phyloP scores from a whole-genome alignment of 1,140 invertebrate genomes.

The Dufourea novaeangliae region DNA sequence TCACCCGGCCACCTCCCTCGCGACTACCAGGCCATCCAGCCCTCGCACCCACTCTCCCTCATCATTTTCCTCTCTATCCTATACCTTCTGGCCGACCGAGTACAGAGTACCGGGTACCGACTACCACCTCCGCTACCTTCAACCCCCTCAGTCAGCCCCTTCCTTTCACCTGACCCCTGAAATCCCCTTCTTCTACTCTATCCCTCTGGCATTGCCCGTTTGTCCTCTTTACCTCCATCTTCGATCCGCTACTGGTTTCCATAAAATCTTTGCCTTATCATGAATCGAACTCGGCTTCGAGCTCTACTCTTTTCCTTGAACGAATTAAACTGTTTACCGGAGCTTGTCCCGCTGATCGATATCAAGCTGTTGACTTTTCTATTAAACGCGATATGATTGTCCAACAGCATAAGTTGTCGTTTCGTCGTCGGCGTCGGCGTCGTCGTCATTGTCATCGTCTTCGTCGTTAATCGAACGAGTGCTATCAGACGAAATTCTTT shows the following conservation, averaged over 20 bases:
- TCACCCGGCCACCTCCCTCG: background rate
- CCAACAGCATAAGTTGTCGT: background rate
- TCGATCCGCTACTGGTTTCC: conserved; percentile 9
- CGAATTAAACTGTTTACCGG: background rate
- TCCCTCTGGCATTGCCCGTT: background rate
- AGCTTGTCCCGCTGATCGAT: background rate
- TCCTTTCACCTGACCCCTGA: background rate
- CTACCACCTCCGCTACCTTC: no score
- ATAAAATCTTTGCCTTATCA: conserved; percentile 9
- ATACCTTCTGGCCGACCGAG: background rate
- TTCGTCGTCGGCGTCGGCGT: background rate
- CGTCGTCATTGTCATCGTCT: no score
- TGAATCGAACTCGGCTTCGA: background rate
- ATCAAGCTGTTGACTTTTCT: background rate
- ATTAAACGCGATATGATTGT: background rate
- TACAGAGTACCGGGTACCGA: background rate
- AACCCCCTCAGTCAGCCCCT: background rate
- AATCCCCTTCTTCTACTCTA: background rate
- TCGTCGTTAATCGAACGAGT: background rate
- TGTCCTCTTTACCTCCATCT: background rate
- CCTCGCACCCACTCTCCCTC: background rate
- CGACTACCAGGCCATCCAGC: no score
- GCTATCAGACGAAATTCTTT: background rate
- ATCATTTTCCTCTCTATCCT: background rate
- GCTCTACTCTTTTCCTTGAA: background rate